phyloP scores from a whole-genome alignment of 2,888 invertebrate genomes.

The Morinoia aosen region DNA sequence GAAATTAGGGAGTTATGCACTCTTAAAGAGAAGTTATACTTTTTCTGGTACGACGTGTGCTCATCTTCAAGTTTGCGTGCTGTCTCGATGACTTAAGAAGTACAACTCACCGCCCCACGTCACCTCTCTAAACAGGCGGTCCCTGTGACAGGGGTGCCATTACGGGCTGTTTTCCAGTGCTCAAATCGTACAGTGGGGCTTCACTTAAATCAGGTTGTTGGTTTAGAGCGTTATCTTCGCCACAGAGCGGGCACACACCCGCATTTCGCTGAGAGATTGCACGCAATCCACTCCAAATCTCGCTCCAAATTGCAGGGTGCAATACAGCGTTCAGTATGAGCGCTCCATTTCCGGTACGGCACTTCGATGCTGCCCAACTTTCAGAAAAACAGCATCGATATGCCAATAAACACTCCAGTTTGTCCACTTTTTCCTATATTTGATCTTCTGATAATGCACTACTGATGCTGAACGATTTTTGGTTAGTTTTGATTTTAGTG shows the following conservation, averaged over 20 bases:
- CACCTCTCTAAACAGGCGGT: neutral
- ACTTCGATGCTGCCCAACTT: neutral
- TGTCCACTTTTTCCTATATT: neutral
- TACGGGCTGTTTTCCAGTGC: neutral
- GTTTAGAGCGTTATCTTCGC: slow-evolving; percentile 9
- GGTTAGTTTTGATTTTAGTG: neutral
- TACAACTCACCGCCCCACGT: neutral
- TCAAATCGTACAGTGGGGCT: neutral
- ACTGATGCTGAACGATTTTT: neutral
- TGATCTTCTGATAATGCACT: neutral
- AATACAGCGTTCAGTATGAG: neutral
- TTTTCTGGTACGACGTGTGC: no score
- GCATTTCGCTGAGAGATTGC: neutral
- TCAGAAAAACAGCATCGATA: neutral
- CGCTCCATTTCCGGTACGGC: neutral
- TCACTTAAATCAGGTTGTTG: neutral
- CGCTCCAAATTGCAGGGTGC: neutral
- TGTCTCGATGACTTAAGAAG: no score
- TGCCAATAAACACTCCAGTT: neutral
- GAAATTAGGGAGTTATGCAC: no score
- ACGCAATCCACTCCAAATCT: neutral
- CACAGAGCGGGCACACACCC: neutral
- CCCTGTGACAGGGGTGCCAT: neutral
- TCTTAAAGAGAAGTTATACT: no score
- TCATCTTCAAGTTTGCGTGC: no score